These are phyloP conservation scores for Plebejus argus DNA, from an alignment of 2,888 invertebrate species.

Conservation along the genomic window DNA sequence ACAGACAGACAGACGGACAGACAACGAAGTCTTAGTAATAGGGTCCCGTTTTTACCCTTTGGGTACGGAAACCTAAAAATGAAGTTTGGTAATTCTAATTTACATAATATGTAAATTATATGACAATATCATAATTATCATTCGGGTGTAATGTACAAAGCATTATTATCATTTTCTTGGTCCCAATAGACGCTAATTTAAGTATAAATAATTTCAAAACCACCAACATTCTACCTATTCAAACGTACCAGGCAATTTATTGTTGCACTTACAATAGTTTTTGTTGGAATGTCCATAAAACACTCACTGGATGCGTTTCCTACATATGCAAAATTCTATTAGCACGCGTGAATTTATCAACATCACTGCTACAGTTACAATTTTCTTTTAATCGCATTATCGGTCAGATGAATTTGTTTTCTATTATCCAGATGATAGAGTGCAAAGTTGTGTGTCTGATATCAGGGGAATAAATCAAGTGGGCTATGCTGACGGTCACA, in stretches of 20 bases:
- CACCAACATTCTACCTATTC: slow-evolving; percentile 1
- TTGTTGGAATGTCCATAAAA: slow-evolving; percentile 12
- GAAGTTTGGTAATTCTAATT: too few species aligned
- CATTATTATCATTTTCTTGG: too few species aligned
- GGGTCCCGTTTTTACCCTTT: too few species aligned
- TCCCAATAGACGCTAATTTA: background rate
- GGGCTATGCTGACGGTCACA: slow-evolving; percentile 62
- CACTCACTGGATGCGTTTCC: slow-evolving; percentile 13
- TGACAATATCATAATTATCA: too few species aligned
- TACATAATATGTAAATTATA: too few species aligned
- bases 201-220: slow-evolving; percentile 11
- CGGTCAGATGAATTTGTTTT: slow-evolving; percentile 38
- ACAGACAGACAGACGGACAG: too few species aligned
- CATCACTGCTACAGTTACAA: slow-evolving; percentile 58
- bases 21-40: too few species aligned
- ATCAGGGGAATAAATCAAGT: slow-evolving; percentile 57
- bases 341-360: slow-evolving; percentile 45
- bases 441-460: slow-evolving; percentile 41
- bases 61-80: too few species aligned
- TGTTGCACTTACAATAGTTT: slow-evolving; percentile 17
- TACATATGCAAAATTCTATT: slow-evolving; percentile 34
- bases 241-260: slow-evolving; percentile 5
- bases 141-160: too few species aligned
- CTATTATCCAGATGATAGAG: slow-evolving; percentile 42
- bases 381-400: slow-evolving; percentile 48